A percentile compares a stretch with the other conserved stretches of the same genome.
Conservation (phyloP, 2,797 vertebrate species). For the Enteromius anoplus region DNA sequence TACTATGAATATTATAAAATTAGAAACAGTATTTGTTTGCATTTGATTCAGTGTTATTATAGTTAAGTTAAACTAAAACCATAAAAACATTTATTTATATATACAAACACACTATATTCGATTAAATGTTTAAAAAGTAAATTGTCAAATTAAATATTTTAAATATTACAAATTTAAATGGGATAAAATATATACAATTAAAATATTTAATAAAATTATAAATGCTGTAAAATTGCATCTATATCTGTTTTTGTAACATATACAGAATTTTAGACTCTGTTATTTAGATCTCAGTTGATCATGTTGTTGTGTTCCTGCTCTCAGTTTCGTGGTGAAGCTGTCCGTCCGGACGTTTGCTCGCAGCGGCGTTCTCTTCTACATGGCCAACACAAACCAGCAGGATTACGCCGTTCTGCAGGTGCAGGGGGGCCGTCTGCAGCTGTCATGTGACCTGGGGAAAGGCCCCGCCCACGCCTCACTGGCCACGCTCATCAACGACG, state of each 20-base stretch:
- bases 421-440: conserved; percentile 75
- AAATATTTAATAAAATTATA: no score
- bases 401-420: conserved; percentile 87
- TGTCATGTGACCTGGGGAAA: conserved; percentile 90
- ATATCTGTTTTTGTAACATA: background rate
- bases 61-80: no score
- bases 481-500: conserved; percentile 78
- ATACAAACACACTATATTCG: no score
- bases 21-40: no score
- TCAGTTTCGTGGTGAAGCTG: conserved; percentile 84
- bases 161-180: no score
- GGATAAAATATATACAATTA: no score
- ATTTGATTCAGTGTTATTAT: no score
- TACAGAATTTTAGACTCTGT: background rate
- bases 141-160: no score
- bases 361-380: conserved; percentile 85
- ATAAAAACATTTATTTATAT: no score
- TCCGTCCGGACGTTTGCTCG: conserved; percentile 81
- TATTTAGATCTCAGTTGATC: background rate
- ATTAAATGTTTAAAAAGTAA: no score
- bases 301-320: background rate
- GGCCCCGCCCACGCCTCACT: conserved; percentile 79
- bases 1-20: no score
- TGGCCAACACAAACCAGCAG: conserved; percentile 85
- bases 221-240: no score